Evolutionary conservation across 2,797 vertebrate species (phyloP), one percentile per base, ranked within the genome.

Genomic region (Chiroxiphia lanceolata): DNA sequence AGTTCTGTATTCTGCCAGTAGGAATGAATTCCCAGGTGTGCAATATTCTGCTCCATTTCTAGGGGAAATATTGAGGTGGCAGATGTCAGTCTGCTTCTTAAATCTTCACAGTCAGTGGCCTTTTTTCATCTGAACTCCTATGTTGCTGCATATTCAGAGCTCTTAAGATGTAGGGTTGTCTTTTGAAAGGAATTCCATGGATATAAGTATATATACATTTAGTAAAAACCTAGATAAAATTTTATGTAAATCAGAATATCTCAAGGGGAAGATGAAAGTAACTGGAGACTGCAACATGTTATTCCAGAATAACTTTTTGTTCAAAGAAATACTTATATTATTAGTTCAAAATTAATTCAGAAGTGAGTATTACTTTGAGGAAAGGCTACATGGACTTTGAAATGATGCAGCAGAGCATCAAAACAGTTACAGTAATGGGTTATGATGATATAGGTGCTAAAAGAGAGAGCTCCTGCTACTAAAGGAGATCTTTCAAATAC

Each of bases 231-330:
- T 77, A 92, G 96, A 98, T 98, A 98, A 98, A 99, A 98, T 96
- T 98, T 98, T 98, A 98, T 97, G 97, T 80, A 97, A 98, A 98
- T 98, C 96, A 96, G 94, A 97, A 89, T 94, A 97, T 98, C 97
- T 98, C 97, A 96, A 96, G 91, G 96, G 96, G 94, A 95, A 97
- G 96, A 98, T 98, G 98, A 98, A 98, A 98, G 97, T 90, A 95
- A 89, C 63, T 69, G 84, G 69, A 34, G 86, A 94, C 90, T 90
- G 76, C 57, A 83, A n/a, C 29, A 50, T 93, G 87, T 92, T 72
- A 86, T 90, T 71, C 40, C 48, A 92, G 69, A 95, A 79, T 70
- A 88, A 93, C 61, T 84, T 95, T 91, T 92, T 95, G 54, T 95
- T 97, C 20, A 22, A 96, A 97, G 67, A 92, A 85, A 83, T 91